Percentiles rank a stretch among this genome's conserved stretches.
Evolutionary conservation across 1,140 invertebrate genomes (phyloP).

Genomic region (Eueides isabella): DNA sequence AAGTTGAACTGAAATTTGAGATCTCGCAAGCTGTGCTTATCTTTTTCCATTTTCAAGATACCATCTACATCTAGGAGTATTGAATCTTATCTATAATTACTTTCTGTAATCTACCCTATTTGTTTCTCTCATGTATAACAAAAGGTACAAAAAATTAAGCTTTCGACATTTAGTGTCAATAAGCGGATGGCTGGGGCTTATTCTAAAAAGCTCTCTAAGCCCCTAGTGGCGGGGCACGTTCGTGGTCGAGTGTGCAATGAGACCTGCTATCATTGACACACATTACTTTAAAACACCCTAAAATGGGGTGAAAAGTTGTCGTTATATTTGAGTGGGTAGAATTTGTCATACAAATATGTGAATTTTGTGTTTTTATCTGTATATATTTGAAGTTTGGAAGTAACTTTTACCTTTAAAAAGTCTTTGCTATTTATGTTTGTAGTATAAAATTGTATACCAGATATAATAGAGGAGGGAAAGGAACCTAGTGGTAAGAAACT

Average conservation of each 20-base stretch:
- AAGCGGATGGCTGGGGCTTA: slow-evolving; percentile 14
- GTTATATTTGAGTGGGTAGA: slow-evolving; percentile 1
- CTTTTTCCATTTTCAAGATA: background rate
- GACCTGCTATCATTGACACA: slow-evolving; percentile 23
- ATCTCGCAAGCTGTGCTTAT: background rate
- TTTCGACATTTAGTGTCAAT: slow-evolving; percentile 16
- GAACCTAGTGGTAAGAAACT: too few relatives aligned
- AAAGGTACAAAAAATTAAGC: slow-evolving; percentile 4
- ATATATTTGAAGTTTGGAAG: background rate
- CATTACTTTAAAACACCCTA: slow-evolving; percentile 13
- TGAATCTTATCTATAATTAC: background rate
- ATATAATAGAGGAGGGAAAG: too few relatives aligned
- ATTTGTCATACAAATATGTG: slow-evolving; percentile 6
- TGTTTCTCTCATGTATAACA: background rate
- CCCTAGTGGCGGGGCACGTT: slow-evolving; percentile 9
- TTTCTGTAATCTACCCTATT: background rate
- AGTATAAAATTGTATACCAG: too few relatives aligned
- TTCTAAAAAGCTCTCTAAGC: slow-evolving; percentile 13
- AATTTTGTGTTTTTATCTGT: background rate
- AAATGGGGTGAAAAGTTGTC: slow-evolving; percentile 15
- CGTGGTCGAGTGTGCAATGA: slow-evolving; percentile 22
- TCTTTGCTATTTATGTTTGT: too few relatives aligned
- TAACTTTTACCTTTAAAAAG: background rate
- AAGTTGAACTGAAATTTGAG: background rate
- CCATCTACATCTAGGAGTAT: background rate